Evolutionary conservation across 2,888 invertebrate genomes (phyloP).

Genomic region (Metopia argyrocephala): DNA sequence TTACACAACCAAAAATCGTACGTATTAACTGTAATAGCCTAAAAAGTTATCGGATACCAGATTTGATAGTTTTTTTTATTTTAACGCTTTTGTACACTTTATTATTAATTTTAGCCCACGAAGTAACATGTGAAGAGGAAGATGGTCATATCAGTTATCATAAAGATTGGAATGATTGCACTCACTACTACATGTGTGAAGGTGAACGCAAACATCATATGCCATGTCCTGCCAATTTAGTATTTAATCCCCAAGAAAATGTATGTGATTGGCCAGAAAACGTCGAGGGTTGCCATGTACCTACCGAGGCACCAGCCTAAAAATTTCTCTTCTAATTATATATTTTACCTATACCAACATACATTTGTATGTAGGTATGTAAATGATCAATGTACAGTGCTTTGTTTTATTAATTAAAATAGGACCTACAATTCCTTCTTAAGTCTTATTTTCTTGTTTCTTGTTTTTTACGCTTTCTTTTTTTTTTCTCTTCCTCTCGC

Average conservation of each 20-base stretch:
- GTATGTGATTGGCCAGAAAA: constrained; percentile 98
- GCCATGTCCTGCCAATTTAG: constrained; percentile 95
- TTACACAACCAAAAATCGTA: constrained; percentile 93
- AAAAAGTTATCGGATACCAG: too few relatives aligned
- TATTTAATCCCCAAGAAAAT: constrained; percentile 94
- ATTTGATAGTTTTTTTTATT: not conserved
- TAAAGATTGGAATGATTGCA: constrained; percentile 92
- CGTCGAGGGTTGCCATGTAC: constrained; percentile 90
- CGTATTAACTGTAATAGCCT: too few relatives aligned
- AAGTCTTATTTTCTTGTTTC: too few relatives aligned
- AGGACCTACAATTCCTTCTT: constrained; percentile 22
- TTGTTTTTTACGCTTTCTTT: constrained; percentile 23
- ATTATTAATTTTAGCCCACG: constrained; percentile 86
- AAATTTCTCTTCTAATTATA: constrained; percentile 7
- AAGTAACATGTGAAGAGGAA: constrained; percentile 93
- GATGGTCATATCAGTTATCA: constrained; percentile 98
- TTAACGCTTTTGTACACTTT: not conserved
- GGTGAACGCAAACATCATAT: constrained; percentile 96
- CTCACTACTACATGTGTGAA: constrained; percentile 97
- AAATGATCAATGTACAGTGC: constrained; percentile 34
- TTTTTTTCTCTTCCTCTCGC: too few relatives aligned
- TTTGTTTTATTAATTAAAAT: constrained; percentile 25
- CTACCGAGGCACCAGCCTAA: constrained; percentile 82
- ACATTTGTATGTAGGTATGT: not conserved
- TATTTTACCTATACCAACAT: constrained; percentile 22